Conservation (phyloP, 2,797 vertebrate genomes). For the Lerista edwardsae region DNA sequence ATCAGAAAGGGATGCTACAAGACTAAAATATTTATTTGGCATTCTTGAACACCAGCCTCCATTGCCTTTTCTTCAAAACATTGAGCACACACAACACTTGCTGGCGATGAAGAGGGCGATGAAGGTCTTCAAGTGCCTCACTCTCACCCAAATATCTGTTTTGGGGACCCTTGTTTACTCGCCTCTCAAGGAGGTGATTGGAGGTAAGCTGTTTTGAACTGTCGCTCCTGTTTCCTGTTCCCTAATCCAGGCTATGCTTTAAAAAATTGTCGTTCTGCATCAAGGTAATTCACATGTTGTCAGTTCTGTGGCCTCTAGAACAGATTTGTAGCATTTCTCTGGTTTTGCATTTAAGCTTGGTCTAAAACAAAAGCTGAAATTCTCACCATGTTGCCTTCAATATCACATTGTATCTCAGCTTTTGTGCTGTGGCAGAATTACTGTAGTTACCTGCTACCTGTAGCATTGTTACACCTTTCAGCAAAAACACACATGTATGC, state of each 20-base stretch:
- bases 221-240: background rate
- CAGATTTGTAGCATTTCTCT: background rate
- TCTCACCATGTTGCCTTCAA: background rate
- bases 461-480: background rate
- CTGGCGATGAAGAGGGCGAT: constrained; percentile 43
- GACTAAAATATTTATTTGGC: constrained; percentile 54
- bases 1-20: constrained; percentile 44
- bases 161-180: background rate
- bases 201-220: background rate
- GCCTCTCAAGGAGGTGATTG: constrained; percentile 7
- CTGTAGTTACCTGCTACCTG: no score
- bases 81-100: constrained; percentile 34
- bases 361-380: background rate
- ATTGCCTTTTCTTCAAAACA: constrained; percentile 42
- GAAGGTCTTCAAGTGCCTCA: background rate
- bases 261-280: background rate
- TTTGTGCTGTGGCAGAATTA: background rate
- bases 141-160: no score
- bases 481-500: background rate
- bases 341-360: background rate
- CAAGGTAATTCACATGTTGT: background rate
- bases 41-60: constrained; percentile 16
- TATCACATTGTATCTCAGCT: background rate
- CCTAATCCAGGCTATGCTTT: background rate
- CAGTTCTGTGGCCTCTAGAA: background rate